Conservation (phyloP, 2,888 invertebrate genomes). For the Orthosia cruda region DNA sequence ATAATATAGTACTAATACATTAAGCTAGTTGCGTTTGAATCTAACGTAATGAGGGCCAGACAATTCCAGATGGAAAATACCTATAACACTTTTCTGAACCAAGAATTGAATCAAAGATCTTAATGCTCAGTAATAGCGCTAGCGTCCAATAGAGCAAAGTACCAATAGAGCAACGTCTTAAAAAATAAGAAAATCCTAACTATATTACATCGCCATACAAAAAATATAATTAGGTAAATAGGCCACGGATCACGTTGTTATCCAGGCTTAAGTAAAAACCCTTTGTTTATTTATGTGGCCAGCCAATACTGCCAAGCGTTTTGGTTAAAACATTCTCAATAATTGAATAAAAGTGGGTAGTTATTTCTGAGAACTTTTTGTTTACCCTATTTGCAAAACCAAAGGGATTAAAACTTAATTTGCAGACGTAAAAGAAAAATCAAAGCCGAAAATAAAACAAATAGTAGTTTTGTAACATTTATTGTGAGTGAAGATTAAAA, state of each 20-base stretch:
- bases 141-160: too few species aligned
- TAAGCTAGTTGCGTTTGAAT: too few species aligned
- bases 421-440: slow-evolving; percentile 20
- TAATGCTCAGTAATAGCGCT: too few species aligned
- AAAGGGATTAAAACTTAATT: slow-evolving; percentile 34
- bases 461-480: not conserved
- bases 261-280: not conserved
- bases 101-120: too few species aligned
- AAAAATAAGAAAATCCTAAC: not conserved
- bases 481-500: not conserved
- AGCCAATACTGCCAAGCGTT: slow-evolving; percentile 17
- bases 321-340: slow-evolving; percentile 20
- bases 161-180: not conserved
- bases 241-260: not conserved
- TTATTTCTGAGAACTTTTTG: slow-evolving; percentile 26
- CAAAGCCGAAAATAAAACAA: not conserved
- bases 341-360: slow-evolving; percentile 14
- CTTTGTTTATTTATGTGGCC: slow-evolving; percentile 1
- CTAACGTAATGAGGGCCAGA: too few species aligned
- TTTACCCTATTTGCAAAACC: slow-evolving; percentile 31
- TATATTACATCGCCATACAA: not conserved
- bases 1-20: too few species aligned
- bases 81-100: too few species aligned
- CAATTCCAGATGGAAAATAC: too few species aligned
- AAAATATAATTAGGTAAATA: not conserved